Percentiles rank a stretch among this genome's conserved stretches.
These are phyloP conservation scores for Tinea semifulvella DNA, from an alignment of 2,888 invertebrate species.

Conservation along the genomic window DNA sequence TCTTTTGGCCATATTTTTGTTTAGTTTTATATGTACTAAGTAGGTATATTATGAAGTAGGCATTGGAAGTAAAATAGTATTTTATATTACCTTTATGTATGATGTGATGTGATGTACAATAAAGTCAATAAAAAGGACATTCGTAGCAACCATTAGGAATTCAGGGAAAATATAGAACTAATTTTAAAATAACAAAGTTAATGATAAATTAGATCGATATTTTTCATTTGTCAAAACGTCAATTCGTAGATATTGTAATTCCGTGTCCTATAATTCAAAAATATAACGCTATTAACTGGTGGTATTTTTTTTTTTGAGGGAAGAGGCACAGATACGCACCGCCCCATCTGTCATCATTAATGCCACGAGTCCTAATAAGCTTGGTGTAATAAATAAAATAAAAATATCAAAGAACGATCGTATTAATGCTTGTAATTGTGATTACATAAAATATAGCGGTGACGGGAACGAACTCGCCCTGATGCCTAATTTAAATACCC, in stretches of 20 bases:
- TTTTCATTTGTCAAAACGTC: neutral
- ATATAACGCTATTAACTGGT: neutral
- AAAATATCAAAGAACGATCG: conserved; percentile 59
- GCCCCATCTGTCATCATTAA: conserved; percentile 67
- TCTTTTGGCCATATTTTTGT: no score
- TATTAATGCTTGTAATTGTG: conserved; percentile 64
- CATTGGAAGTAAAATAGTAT: no score
- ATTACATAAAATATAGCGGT: conserved; percentile 57
- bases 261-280: conserved; percentile 1
- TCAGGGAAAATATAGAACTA: no score
- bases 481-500: no score
- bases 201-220: no score
- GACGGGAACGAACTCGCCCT: conserved; percentile 27
- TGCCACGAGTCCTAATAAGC: conserved; percentile 63
- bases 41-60: no score
- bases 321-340: conserved; percentile 16
- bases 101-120: no score
- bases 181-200: no score
- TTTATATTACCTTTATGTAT: no score
- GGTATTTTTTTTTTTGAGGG: neutral
- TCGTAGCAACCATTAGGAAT: no score
- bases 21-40: no score
- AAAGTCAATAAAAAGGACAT: no score
- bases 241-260: conserved; percentile 5
- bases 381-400: conserved; percentile 58